Percentiles rank a stretch among this genome's conserved stretches.
phyloP scores from a whole-genome alignment of 2,113 vertebrate species.

The Acrocephalus kingi region DNA sequence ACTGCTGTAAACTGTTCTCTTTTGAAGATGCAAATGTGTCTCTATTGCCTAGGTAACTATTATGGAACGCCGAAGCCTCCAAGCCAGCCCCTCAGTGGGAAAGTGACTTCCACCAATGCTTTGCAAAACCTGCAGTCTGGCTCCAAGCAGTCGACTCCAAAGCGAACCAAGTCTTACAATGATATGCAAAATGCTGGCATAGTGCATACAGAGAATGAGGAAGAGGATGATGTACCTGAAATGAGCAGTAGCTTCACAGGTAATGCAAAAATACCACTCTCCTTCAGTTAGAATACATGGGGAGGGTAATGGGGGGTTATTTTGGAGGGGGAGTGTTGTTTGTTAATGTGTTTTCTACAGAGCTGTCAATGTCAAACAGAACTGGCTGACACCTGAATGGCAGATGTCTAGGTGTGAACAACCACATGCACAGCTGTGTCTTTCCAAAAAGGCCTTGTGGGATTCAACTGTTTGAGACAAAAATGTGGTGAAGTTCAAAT shows the following conservation, averaged over 20 bases:
- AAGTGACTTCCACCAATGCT: slow-evolving; percentile 95
- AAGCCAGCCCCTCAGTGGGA: slow-evolving; percentile 93
- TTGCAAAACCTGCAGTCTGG: slow-evolving; percentile 88
- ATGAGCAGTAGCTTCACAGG: slow-evolving; percentile 99
- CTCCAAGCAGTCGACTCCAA: slow-evolving; percentile 92
- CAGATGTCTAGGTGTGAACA: background rate
- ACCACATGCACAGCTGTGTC: background rate
- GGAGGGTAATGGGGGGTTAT: background rate
- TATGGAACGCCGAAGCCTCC: slow-evolving; percentile 99
- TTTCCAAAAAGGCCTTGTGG: background rate
- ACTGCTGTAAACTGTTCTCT: slow-evolving; percentile 37
- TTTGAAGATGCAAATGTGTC: slow-evolving; percentile 84
- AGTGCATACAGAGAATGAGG: slow-evolving; percentile 91
- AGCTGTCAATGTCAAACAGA: background rate
- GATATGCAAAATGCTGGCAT: slow-evolving; percentile 99
- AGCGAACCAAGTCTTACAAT: slow-evolving; percentile 97
- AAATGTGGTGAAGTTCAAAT: background rate
- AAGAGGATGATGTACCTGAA: slow-evolving; percentile 95
- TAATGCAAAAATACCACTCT: slow-evolving; percentile 31
- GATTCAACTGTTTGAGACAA: background rate
- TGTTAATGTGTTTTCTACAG: background rate
- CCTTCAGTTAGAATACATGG: fast-evolving
- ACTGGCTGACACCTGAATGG: background rate
- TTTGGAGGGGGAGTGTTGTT: background rate
- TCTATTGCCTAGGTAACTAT: slow-evolving; percentile 97